Base-by-base conservation (phyloP, 2,113 vertebrate genomes). In the Procavia capensis region DNA sequence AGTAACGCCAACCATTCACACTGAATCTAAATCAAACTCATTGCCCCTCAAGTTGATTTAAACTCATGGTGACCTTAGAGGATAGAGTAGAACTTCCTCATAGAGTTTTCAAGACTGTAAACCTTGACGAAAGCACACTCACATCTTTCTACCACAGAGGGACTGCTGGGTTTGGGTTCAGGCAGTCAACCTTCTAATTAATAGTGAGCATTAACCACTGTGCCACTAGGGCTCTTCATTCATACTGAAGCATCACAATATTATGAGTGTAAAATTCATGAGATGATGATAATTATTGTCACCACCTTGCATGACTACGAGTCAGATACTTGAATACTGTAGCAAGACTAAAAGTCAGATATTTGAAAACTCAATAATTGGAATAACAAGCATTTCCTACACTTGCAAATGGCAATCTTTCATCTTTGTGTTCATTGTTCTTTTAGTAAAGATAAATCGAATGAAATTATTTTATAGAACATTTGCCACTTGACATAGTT, bases 401-500 rank as follows among this genome's bases (percentile, higher is more conserved):
- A 72, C 36, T 57, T 85, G 24, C 2, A 16, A 64, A 81, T 81
- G 11, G 59, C 89, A 95, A 91, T 45, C 27, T 91, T 84, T 86
- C 34, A 64, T 57, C 34, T 86, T 61, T 88, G 75, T 76, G 41
- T 72, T 92, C n/a, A 36, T 41, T 82, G 9, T 41, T 90, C 20
- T 66, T 81, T 59, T 36, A 68, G 22, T 90, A 45, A 54, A 90
- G 27, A 85, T 76, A 92, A 72, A 93, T 85, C 50, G 47, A 68
- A 64, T 61, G 64, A 34, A 94, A 96, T 93, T 94, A 95, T 50
- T 36, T 79, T 85, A 85, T 41, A 50, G 36, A 90, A 45, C 78
- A 11, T 85, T 95, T 90, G 85, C 50, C n/a, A 74, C 78, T 93
- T 87, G 39, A 85, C 70, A 88, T 83, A 90, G 27, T 92, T 94